Conservation (phyloP, 2,113 vertebrate genomes). For the Dipodomys merriami region DNA sequence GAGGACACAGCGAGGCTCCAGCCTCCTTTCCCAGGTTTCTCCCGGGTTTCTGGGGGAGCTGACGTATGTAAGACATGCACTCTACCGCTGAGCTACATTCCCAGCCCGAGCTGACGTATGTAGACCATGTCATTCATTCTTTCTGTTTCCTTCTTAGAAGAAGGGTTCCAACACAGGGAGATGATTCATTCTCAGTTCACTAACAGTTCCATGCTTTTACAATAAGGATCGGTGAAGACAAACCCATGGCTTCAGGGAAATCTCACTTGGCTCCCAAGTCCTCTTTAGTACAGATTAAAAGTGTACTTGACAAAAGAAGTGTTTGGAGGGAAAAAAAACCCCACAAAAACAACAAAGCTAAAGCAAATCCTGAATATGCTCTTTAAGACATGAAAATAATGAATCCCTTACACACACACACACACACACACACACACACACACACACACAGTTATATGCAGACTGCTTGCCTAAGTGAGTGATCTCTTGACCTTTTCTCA, state of each 20-base stretch:
- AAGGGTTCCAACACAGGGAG: background rate
- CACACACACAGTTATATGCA: background rate
- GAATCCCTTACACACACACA: rapidly evolving
- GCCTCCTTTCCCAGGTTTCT: background rate
- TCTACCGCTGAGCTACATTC: no score
- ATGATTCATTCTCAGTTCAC: no score
- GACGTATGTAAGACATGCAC: no score
- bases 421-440: no score
- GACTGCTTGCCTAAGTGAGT: rapidly evolving
- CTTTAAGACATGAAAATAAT: background rate
- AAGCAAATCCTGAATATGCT: background rate
- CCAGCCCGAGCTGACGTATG: no score
- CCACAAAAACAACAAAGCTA: background rate
- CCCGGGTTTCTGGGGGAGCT: background rate
- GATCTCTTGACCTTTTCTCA: background rate
- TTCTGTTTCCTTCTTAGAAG: background rate
- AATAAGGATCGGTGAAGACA: background rate
- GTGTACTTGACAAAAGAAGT: background rate
- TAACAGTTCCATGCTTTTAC: background rate
- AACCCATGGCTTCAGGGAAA: background rate
- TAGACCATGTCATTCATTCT: background rate
- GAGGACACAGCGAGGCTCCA: background rate
- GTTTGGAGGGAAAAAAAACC: no score
- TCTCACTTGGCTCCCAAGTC: no score
- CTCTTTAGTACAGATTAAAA: background rate